phyloP scores from a whole-genome alignment of 2,797 vertebrate genomes.

The Bovichtus diacanthus region DNA sequence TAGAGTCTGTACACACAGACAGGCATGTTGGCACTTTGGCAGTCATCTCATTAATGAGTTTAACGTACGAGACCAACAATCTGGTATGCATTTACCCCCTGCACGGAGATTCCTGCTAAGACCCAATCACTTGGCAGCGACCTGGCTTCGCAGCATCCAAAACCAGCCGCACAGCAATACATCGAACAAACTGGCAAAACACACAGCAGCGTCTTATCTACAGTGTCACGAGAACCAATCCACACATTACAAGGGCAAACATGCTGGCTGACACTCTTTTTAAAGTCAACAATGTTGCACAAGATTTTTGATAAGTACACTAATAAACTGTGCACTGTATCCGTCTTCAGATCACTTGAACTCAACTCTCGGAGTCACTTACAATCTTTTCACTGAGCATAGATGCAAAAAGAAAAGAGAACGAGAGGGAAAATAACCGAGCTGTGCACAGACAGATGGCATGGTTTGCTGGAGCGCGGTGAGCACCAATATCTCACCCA shows the following conservation, averaged over 20 bases:
- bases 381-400: neutral
- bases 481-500: neutral
- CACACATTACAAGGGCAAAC: slow-evolving; percentile 35
- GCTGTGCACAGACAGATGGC: neutral
- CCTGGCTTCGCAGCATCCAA: slow-evolving; percentile 40
- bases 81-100: slow-evolving; percentile 64
- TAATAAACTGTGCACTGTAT: neutral
- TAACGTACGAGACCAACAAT: slow-evolving; percentile 49
- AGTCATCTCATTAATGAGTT: slow-evolving; percentile 50
- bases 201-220: slow-evolving; percentile 41
- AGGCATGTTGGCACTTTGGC: slow-evolving; percentile 26
- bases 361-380: neutral
- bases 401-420: neutral
- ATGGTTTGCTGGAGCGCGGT: neutral
- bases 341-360: neutral
- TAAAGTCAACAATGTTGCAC: neutral
- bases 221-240: slow-evolving; percentile 35
- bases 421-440: neutral
- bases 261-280: neutral
- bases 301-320: neutral
- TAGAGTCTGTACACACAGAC: neutral
- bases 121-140: slow-evolving; percentile 57
- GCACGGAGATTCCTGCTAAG: slow-evolving; percentile 49
- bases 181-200: slow-evolving; percentile 24
- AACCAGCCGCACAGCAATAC: slow-evolving; percentile 38